Evolutionary conservation across 1,140 invertebrate genomes (phyloP), one percentile per base, ranked within the genome.

Genomic region (Temnothorax curvispinosus): DNA sequence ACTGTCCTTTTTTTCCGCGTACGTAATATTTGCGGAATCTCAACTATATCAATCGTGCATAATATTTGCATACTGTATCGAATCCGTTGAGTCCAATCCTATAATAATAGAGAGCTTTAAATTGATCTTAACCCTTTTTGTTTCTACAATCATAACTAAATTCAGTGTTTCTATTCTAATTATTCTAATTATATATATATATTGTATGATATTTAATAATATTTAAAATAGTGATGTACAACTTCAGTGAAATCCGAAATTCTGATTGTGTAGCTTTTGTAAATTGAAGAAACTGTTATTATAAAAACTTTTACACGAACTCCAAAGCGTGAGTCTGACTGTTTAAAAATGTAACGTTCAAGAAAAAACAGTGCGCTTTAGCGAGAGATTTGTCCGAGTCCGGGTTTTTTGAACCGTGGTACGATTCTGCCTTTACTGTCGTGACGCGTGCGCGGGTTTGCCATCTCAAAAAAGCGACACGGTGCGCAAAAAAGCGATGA

Each of bases 401-500:
- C 35, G 54, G 18, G n/a, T 69, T 47, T 54, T 27, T 38, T 21
- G 4, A 69, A 52, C n/a, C 18, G 38, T 18, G 21, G 21, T 21
- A 27, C 77, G 47, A 60, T 52, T 35, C 69, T 56, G 65, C 52
- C 35, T 69, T 67, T 27, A 52, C 47, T 41, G 50, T 41, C 27
- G 35, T 81, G 52, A 81, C 35, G 65, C 65, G 47, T n/a, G 35
- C 47, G 50, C 65, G 35, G 47, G 78, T 81, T 81, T 50, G 50
- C n/a, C 35, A n/a, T 81, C 50, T 21, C n/a, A 32, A 15, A 67
- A 62, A 72, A 44, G 77, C 44, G 75, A 65, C 76, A 58, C 62
- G 38, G 6, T 15, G 67, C 13, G 8, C 69, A 75, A 84, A 60
- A 84, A 84, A 35, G 80, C 44, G 69, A 75, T 60, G 69, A 60